Base-by-base conservation (phyloP, 2,113 vertebrate genomes). In the Albula goreensis region DNA sequence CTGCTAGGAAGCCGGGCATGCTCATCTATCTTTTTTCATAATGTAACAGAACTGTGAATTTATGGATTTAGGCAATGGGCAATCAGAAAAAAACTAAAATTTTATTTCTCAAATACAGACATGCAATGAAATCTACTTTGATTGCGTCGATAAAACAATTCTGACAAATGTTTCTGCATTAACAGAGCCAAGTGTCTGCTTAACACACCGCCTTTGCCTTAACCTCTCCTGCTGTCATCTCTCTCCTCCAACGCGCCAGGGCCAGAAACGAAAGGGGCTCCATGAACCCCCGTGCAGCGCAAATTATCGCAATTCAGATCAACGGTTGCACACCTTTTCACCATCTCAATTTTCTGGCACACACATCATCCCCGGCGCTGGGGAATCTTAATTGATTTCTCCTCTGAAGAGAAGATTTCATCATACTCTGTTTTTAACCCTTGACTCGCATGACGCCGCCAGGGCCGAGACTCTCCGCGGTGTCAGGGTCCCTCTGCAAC, bases 331-430 rank as follows among this genome's bases (percentile, higher is more conserved):
- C 89, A 91, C 89, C 89, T 93, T 94, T 93, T 86, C 91, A 89
- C 89, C 89, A 91, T 86, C 66, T 41, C 84, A 87, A 83, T 82
- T 86, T 80, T 9, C 85, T 49, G 31, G 84, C 31, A 15, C 11
- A 41, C 49, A 49, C 78, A 48, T 12, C 41, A 7, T 50, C 52
- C 56, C 15, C 12, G 51, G 41, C 17, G 50, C 70, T 22, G 85
- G 84, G 88, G 86, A 79, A n/a, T 86, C 88, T 85, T 94, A 94
- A 96, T 94, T 95, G 93, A 95, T 95, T 96, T 93, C 93, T 91
- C 86, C 92, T 92, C 88, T 22, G 60, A 93, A 92, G 93, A 92
- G 78, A 86, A 90, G 87, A 88, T 96, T 96, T 96, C 95, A 95
- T 96, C 95, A 96, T 93, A 84, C 91, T 89, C 83, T 48, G 83